Conservation (phyloP, 2,113 vertebrate genomes). For the Arothron firmamentum region DNA sequence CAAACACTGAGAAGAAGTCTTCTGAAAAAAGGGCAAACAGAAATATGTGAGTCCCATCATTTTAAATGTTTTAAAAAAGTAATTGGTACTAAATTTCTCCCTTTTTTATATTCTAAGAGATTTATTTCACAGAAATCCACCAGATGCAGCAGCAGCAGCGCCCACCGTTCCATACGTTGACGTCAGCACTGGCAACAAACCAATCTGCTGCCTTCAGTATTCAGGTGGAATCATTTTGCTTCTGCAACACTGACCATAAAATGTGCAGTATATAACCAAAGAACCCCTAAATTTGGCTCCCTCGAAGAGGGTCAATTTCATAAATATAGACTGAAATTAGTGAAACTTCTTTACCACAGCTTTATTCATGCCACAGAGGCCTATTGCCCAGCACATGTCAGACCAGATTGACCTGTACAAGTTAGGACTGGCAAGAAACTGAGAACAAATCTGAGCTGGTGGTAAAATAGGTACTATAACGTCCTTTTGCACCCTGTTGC, state of each 20-base stretch:
- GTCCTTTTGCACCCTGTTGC: too few relatives aligned
- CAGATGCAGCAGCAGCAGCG: slow-evolving; percentile 54
- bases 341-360: too few relatives aligned
- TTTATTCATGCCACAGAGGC: slow-evolving; percentile 5
- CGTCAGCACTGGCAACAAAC: slow-evolving; percentile 52
- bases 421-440: too few relatives aligned
- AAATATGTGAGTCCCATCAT: slow-evolving; percentile 28
- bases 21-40: slow-evolving; percentile 35
- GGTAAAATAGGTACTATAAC: too few relatives aligned
- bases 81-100: neutral
- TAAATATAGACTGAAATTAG: too few relatives aligned
- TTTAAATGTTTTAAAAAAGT: neutral
- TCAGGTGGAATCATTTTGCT: slow-evolving; percentile 72
- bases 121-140: slow-evolving; percentile 66
- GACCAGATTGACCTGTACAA: too few relatives aligned
- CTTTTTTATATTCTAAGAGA: slow-evolving; percentile 52
- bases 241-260: neutral
- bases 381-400: neutral
- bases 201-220: slow-evolving; percentile 74
- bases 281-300: neutral
- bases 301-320: too few relatives aligned
- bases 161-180: slow-evolving; percentile 60
- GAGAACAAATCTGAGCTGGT: too few relatives aligned
- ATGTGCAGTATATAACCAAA: neutral
- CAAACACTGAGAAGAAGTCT: slow-evolving; percentile 63